phyloP scores from a whole-genome alignment of 2,797 vertebrate species.

The Neosilurus hyrtlii region DNA sequence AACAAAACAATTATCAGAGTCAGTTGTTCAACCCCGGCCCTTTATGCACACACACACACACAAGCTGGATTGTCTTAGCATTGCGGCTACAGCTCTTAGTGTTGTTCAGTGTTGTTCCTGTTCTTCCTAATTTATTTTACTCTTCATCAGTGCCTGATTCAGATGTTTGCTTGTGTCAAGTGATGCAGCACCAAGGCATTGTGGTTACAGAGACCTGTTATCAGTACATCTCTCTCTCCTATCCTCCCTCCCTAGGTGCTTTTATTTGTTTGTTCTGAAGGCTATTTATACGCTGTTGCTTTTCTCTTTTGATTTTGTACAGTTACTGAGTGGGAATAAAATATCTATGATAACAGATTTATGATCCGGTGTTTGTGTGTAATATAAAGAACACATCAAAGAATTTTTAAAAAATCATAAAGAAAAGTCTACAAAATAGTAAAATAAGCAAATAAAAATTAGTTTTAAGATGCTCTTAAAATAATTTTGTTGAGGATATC shows the following conservation, averaged over 20 bases:
- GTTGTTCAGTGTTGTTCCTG: slow-evolving; percentile 61
- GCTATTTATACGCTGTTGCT: slow-evolving; percentile 54
- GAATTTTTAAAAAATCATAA: too few relatives aligned
- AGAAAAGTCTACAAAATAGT: too few relatives aligned
- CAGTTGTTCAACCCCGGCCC: not conserved
- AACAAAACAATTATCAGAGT: not conserved
- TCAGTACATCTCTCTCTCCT: not conserved
- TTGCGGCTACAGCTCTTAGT: not conserved
- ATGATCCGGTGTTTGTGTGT: slow-evolving; percentile 8
- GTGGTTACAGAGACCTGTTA: not conserved
- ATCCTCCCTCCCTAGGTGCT: not conserved
- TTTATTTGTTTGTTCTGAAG: slow-evolving; percentile 26
- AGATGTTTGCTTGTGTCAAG: slow-evolving; percentile 1
- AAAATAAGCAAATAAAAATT: too few relatives aligned
- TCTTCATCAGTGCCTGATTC: slow-evolving; percentile 66
- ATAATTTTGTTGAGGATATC: too few relatives aligned
- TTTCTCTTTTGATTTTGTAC: slow-evolving; percentile 60
- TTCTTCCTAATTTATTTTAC: not conserved
- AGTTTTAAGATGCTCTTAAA: too few relatives aligned
- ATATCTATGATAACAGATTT: slow-evolving; percentile 43
- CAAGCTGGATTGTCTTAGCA: not conserved
- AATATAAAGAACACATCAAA: too few relatives aligned
- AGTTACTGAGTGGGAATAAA: slow-evolving; percentile 59
- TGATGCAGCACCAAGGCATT: not conserved
- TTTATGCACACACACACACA: not conserved